Evolutionary conservation across 2,797 vertebrate species (phyloP).

Genomic region (Acanthurus lineatus): DNA sequence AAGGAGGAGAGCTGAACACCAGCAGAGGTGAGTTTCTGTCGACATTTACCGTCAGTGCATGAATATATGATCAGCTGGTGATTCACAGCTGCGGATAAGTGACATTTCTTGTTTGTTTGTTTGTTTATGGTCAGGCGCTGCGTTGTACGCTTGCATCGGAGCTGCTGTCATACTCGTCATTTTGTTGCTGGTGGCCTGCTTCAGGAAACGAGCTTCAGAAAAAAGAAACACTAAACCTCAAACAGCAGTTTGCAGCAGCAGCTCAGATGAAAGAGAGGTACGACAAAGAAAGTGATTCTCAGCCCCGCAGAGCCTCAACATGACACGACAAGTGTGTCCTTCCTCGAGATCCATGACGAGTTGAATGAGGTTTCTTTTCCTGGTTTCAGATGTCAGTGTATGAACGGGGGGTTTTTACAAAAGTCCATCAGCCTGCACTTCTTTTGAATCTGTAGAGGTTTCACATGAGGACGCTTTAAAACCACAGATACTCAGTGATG

Average conservation of each 20-base stretch:
- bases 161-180: not conserved
- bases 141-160: not conserved
- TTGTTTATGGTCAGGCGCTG: slow-evolving; percentile 18
- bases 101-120: not conserved
- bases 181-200: not conserved
- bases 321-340: slow-evolving; percentile 2
- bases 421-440: not conserved
- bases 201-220: slow-evolving; percentile 33
- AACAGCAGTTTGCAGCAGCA: not conserved
- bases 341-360: not conserved
- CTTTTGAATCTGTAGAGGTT: not conserved
- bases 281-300: not conserved
- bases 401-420: slow-evolving; percentile 30
- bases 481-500: not conserved
- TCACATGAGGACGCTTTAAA: not conserved
- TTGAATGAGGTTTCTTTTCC: slow-evolving; percentile 27
- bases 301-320: not conserved
- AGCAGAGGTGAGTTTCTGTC: slow-evolving; percentile 26
- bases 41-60: not conserved
- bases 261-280: slow-evolving; percentile 38
- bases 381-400: slow-evolving; percentile 11
- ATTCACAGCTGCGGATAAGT: not conserved
- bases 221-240: slow-evolving; percentile 23
- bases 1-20: not conserved
- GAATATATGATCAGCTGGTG: not conserved